Evolutionary conservation across 2,888 invertebrate species (phyloP).

Genomic region (Orthosia cruda): DNA sequence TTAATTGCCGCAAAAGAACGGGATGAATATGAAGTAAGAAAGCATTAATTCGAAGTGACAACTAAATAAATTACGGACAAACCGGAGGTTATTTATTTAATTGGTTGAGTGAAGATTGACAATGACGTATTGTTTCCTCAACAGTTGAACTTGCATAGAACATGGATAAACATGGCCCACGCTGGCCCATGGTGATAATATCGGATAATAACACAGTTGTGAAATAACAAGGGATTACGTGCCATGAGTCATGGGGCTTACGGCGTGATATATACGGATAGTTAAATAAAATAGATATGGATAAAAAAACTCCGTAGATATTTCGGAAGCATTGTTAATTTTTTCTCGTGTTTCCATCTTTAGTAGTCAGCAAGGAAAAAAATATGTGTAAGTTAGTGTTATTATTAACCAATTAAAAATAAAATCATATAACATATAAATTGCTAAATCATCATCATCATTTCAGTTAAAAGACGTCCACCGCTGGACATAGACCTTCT

Average conservation of each 20-base stretch:
- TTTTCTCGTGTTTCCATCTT: background rate
- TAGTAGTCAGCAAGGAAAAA: too few species aligned
- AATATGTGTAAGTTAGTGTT: too few species aligned
- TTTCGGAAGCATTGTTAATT: background rate
- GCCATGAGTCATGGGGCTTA: conserved; percentile 73
- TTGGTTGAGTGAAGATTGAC: conserved; percentile 86
- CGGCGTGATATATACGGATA: conserved; percentile 47
- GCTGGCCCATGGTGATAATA: conserved; percentile 72
- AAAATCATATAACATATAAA: too few species aligned
- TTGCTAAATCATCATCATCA: too few species aligned
- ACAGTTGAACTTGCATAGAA: conserved; percentile 76
- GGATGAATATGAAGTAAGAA: conserved; percentile 66
- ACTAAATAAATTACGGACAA: conserved; percentile 67
- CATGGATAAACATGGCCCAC: conserved; percentile 82
- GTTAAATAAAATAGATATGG: conserved; percentile 33
- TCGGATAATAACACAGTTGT: conserved; percentile 81
- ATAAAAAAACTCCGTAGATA: conserved; percentile 34
- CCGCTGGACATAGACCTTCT: too few species aligned
- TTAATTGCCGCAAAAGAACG: conserved; percentile 57
- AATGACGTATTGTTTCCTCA: conserved; percentile 88
- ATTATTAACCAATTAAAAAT: too few species aligned
- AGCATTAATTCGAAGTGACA: conserved; percentile 67
- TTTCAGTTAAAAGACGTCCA: too few species aligned
- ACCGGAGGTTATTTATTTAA: conserved; percentile 79
- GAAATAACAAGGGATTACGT: conserved; percentile 76